phyloP scores from a whole-genome alignment of 2,888 invertebrate species.

The Drosophila sordidula region DNA sequence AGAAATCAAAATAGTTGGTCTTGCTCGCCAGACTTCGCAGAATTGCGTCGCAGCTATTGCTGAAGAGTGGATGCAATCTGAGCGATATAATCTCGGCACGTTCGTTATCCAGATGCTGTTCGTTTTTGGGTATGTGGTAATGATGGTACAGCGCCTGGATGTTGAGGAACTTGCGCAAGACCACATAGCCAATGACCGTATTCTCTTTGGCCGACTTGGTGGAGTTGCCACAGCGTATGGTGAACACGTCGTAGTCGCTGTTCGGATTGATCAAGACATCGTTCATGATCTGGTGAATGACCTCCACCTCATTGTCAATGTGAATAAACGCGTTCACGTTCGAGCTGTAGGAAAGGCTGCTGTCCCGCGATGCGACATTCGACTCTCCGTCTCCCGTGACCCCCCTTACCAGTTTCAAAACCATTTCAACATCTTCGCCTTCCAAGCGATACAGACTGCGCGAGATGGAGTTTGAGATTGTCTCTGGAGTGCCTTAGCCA shows the following conservation, averaged over 20 bases:
- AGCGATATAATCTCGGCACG: conserved; percentile 72
- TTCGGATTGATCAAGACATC: conserved; percentile 64
- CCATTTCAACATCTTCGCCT: conserved; percentile 14
- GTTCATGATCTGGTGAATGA: conserved; percentile 56
- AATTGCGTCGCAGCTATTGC: conserved; percentile 63
- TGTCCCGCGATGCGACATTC: not conserved
- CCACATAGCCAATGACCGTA: conserved; percentile 74
- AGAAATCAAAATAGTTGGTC: conserved; percentile 67
- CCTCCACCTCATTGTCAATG: conserved; percentile 35
- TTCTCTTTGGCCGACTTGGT: conserved; percentile 55
- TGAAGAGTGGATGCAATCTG: conserved; percentile 77
- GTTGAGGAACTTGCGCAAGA: conserved; percentile 57
- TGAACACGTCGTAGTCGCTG: conserved; percentile 61
- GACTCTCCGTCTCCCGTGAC: not conserved
- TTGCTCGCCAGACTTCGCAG: conserved; percentile 70
- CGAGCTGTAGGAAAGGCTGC: conserved; percentile 41
- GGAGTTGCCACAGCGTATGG: conserved; percentile 78
- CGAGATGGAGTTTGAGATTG: not conserved
- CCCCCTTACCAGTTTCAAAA: conserved; percentile 20
- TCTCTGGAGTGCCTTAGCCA: not conserved
- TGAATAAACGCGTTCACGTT: conserved; percentile 32
- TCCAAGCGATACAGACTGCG: conserved; percentile 51
- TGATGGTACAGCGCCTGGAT: conserved; percentile 48
- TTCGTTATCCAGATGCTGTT: conserved; percentile 35
- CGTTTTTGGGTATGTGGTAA: conserved; percentile 51